Evolutionary conservation across 2,797 vertebrate genomes (phyloP).

Genomic region (Acrossocheilus wenchowensis): DNA sequence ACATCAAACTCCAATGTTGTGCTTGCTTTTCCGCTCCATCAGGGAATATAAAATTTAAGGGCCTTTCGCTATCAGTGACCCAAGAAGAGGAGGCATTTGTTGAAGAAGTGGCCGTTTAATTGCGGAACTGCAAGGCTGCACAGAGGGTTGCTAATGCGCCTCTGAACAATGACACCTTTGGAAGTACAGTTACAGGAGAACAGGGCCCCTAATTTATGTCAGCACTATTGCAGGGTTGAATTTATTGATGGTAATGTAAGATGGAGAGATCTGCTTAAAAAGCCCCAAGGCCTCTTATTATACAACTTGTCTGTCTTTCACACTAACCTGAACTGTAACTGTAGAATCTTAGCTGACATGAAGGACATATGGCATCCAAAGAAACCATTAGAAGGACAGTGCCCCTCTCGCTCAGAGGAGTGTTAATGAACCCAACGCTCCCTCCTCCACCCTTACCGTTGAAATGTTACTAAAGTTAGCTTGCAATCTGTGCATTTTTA

Average conservation of each 20-base stretch:
- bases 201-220: slow-evolving; percentile 78
- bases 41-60: slow-evolving; percentile 77
- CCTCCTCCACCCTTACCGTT: slow-evolving; percentile 58
- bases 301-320: slow-evolving; percentile 79
- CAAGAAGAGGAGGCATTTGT: slow-evolving; percentile 68
- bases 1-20: slow-evolving; percentile 62
- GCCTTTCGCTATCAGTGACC: slow-evolving; percentile 76
- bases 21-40: slow-evolving; percentile 69
- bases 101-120: slow-evolving; percentile 68
- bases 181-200: slow-evolving; percentile 58
- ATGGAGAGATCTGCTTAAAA: slow-evolving; percentile 76
- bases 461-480: slow-evolving; percentile 61
- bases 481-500: slow-evolving; percentile 19
- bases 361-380: slow-evolving; percentile 78
- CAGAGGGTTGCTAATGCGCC: slow-evolving; percentile 28
- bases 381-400: slow-evolving; percentile 70
- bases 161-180: slow-evolving; percentile 63
- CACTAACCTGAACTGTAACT: slow-evolving; percentile 76
- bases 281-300: slow-evolving; percentile 70
- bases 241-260: slow-evolving; percentile 81
- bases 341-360: slow-evolving; percentile 75
- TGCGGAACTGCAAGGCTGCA: slow-evolving; percentile 58
- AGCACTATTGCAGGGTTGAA: slow-evolving; percentile 72
- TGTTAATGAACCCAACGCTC: slow-evolving; percentile 44
- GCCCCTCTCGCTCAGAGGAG: slow-evolving; percentile 29